Percentiles rank a stretch among this genome's conserved stretches.
Conservation (phyloP, 2,797 vertebrate genomes). For the Strix occidentalis region DNA sequence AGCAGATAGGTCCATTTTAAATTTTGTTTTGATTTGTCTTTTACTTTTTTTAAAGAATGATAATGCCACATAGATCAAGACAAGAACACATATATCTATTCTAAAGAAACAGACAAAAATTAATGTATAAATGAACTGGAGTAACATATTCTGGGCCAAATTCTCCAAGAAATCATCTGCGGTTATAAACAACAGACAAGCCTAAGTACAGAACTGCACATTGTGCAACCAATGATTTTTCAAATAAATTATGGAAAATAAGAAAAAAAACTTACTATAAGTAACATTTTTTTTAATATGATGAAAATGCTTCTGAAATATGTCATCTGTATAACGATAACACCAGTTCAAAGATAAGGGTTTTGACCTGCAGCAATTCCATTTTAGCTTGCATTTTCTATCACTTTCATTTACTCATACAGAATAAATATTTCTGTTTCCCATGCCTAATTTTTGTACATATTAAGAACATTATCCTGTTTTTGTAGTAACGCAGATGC, state of each 20-base stretch:
- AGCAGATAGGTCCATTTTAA: not conserved
- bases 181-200: not conserved
- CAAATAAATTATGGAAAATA: not conserved
- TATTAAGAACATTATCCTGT: not conserved
- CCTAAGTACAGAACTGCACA: not conserved
- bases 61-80: not conserved
- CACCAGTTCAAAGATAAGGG: not conserved
- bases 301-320: not conserved
- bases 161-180: not conserved
- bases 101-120: not conserved
- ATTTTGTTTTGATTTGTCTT: not conserved
- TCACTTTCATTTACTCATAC: not conserved
- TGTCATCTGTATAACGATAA: not conserved
- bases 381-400: not conserved
- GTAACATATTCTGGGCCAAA: not conserved
- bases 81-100: not conserved
- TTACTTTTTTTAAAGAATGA: not conserved
- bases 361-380: not conserved
- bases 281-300: not conserved
- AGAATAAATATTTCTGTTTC: not conserved
- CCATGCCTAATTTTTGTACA: not conserved
- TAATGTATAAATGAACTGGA: not conserved
- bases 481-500: not conserved
- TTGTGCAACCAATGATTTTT: not conserved
- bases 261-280: not conserved